Percentiles rank a stretch among this genome's conserved stretches.
These are phyloP conservation scores for Halcyon leucocephala DNA, from an alignment of 2,797 vertebrate species.

Conservation along the genomic window DNA sequence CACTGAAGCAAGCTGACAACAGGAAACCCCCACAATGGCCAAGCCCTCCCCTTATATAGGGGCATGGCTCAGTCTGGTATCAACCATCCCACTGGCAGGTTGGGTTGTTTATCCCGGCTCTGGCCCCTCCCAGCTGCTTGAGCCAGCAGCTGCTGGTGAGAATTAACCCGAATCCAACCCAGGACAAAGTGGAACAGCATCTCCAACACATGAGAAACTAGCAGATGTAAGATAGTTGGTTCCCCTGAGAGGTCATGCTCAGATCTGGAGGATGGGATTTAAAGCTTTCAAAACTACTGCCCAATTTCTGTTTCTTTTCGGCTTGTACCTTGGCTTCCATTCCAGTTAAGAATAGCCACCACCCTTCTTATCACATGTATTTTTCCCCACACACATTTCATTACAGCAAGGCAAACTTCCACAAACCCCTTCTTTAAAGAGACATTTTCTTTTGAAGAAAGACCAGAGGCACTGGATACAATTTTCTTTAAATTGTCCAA, in stretches of 20 bases:
- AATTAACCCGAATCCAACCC: too few relatives aligned
- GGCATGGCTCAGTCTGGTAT: too few relatives aligned
- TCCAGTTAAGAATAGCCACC: neutral
- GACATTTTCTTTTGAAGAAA: neutral
- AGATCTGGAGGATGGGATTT: neutral
- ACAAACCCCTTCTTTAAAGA: neutral
- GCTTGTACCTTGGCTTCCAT: neutral
- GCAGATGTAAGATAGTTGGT: neutral
- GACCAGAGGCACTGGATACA: neutral
- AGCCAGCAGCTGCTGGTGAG: too few relatives aligned
- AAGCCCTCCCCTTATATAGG: too few relatives aligned
- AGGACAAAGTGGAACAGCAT: too few relatives aligned
- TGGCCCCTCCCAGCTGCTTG: too few relatives aligned
- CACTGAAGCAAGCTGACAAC: too few relatives aligned
- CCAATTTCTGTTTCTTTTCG: neutral
- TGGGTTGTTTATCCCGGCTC: too few relatives aligned
- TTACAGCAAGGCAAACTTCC: neutral
- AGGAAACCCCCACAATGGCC: too few relatives aligned
- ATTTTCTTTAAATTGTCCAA: constrained; percentile 28
- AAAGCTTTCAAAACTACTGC: neutral
- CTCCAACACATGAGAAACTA: neutral
- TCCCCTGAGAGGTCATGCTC: neutral
- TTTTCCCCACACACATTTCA: neutral
- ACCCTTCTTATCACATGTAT: neutral
- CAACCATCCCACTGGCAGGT: too few relatives aligned